Evolutionary conservation across 2,113 vertebrate genomes (phyloP).

Genomic region (Oryzias javanicus): DNA sequence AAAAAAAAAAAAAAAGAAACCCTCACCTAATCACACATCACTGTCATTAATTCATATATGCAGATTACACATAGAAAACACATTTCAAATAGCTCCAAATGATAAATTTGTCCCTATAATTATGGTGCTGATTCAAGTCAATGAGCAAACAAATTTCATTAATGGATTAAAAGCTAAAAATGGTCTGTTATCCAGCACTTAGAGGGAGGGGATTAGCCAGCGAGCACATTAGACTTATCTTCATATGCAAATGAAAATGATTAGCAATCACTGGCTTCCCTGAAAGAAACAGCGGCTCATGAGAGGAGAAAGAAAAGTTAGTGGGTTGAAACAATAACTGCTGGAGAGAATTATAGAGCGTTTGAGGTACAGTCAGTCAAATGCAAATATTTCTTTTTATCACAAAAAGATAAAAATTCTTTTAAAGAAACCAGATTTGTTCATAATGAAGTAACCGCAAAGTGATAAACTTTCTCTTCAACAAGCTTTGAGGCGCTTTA

Average conservation of each 20-base stretch:
- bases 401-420: constrained; percentile 35
- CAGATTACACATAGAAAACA: constrained; percentile 73
- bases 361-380: constrained; percentile 43
- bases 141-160: constrained; percentile 83
- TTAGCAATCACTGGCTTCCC: constrained; percentile 74
- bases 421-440: constrained; percentile 14
- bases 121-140: constrained; percentile 80
- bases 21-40: constrained; percentile 77
- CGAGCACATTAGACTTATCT: constrained; percentile 78
- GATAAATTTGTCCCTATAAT: constrained; percentile 77
- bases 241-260: constrained; percentile 77
- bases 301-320: constrained; percentile 62
- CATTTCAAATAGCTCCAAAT: constrained; percentile 75
- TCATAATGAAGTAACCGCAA: constrained; percentile 32
- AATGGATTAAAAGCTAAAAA: constrained; percentile 80
- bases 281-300: constrained; percentile 69
- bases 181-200: constrained; percentile 75
- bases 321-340: constrained; percentile 68
- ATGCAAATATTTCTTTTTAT: constrained; percentile 36
- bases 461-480: constrained; percentile 45
- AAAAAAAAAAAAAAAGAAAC: constrained; percentile 39
- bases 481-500: constrained; percentile 31
- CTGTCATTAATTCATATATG: constrained; percentile 75
- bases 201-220: constrained; percentile 76
- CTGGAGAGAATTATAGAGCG: constrained; percentile 52